Conservation (phyloP, 2,113 vertebrate species). For the Etheostoma spectabile region DNA sequence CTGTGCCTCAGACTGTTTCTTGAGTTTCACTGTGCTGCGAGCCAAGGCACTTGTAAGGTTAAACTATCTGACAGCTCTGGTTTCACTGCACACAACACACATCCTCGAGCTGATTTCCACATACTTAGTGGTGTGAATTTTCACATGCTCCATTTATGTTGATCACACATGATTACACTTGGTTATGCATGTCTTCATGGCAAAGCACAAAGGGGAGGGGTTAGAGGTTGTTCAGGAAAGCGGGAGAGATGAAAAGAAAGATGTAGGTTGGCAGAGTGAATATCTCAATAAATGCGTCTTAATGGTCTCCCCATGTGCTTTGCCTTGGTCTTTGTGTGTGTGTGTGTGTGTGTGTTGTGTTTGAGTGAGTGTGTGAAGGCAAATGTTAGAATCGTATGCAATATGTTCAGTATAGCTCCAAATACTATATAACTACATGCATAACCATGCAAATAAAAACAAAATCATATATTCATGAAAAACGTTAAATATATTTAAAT, state of each 20-base stretch:
- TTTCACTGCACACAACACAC: constrained; percentile 57
- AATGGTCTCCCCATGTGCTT: constrained; percentile 8
- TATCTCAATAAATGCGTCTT: constrained; percentile 14
- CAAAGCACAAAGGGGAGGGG: background rate
- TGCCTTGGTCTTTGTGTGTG: background rate
- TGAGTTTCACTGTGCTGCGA: constrained; percentile 39
- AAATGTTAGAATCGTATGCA: background rate
- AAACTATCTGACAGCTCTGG: constrained; percentile 69
- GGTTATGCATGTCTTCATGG: constrained; percentile 17
- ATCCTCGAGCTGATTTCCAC: constrained; percentile 59
- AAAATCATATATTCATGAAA: background rate
- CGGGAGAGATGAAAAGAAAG: constrained; percentile 15
- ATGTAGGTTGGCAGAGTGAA: constrained; percentile 13
- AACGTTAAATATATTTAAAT: background rate
- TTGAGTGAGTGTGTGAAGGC: background rate
- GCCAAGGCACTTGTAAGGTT: constrained; percentile 55
- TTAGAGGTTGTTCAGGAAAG: constrained; percentile 3
- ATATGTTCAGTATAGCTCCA: background rate
- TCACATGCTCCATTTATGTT: constrained; percentile 73
- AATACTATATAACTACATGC: background rate
- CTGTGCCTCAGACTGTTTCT: constrained; percentile 46
- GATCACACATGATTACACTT: constrained; percentile 63
- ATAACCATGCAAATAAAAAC: background rate
- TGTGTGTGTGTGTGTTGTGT: too few relatives aligned
- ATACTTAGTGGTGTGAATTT: constrained; percentile 63